Percentiles rank a stretch among this genome's conserved stretches.
Evolutionary conservation across 2,888 invertebrate species (phyloP).

Genomic region (Kryphioiulus occultus): DNA sequence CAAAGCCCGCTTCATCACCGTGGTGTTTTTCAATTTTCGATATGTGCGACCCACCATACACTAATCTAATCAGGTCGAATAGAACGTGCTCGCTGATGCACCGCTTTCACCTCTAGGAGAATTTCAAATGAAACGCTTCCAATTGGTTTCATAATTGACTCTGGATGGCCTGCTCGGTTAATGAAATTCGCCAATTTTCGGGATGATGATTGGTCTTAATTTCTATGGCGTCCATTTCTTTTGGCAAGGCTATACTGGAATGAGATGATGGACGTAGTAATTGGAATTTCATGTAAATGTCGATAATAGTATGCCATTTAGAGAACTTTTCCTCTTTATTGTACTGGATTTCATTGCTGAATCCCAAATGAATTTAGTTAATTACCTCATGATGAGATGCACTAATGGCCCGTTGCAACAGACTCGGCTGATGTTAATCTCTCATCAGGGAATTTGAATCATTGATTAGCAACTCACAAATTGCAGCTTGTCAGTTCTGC

Average conservation of each 20-base stretch:
- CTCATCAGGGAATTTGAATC: too few species aligned
- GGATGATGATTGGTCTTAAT: too few species aligned
- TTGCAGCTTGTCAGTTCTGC: too few species aligned
- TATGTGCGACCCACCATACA: background rate
- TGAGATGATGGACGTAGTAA: too few species aligned
- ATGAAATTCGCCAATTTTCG: background rate
- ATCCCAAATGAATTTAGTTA: background rate
- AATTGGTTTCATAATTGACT: background rate
- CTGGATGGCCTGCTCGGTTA: background rate
- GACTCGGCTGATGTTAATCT: too few species aligned
- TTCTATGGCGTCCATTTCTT: too few species aligned
- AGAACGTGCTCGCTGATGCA: slow-evolving; percentile 10
- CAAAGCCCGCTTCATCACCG: background rate
- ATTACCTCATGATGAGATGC: background rate
- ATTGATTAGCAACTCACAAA: too few species aligned
- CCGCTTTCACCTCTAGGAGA: background rate
- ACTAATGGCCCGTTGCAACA: too few species aligned
- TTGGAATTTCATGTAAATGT: too few species aligned
- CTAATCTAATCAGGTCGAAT: background rate
- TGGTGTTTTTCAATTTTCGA: background rate
- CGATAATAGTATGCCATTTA: too few species aligned
- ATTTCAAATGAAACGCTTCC: background rate
- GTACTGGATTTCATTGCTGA: background rate
- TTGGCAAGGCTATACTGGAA: too few species aligned
- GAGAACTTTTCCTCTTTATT: too few species aligned